A percentile compares a stretch with the other conserved stretches of the same genome.
Evolutionary conservation across 2,797 vertebrate genomes (phyloP).

Genomic region (Mormyrus proboscirostris): DNA sequence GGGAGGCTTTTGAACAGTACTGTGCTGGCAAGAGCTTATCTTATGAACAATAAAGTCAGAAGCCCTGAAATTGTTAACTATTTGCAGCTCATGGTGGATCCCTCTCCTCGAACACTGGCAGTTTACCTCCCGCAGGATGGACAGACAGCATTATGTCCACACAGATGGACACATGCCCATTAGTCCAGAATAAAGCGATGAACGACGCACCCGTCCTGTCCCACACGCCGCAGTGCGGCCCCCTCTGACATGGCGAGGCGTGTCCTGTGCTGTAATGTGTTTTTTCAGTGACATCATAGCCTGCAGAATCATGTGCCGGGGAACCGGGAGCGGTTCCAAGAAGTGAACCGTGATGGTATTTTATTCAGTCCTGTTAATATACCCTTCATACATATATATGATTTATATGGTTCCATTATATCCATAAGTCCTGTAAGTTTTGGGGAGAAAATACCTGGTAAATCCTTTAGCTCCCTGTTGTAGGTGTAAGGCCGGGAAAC

Average conservation of each 20-base stretch:
- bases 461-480: not conserved
- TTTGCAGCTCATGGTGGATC: not conserved
- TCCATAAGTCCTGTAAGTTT: not conserved
- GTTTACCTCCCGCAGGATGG: not conserved
- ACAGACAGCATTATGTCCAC: not conserved
- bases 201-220: not conserved
- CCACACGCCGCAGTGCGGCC: not conserved
- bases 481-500: not conserved
- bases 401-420: not conserved
- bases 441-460: not conserved
- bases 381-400: not conserved
- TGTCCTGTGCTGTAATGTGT: not conserved
- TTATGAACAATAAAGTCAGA: not conserved
- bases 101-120: not conserved
- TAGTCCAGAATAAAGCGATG: not conserved
- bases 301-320: not conserved
- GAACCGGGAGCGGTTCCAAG: not conserved
- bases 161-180: not conserved
- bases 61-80: not conserved
- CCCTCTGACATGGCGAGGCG: not conserved
- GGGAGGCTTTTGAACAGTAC: not conserved
- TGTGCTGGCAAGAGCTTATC: not conserved
- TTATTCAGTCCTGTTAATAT: not conserved
- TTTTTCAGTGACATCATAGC: conserved; percentile 1
- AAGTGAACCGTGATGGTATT: not conserved